phyloP scores from a whole-genome alignment of 2,888 invertebrate species.

The Drosophila peninsularis region DNA sequence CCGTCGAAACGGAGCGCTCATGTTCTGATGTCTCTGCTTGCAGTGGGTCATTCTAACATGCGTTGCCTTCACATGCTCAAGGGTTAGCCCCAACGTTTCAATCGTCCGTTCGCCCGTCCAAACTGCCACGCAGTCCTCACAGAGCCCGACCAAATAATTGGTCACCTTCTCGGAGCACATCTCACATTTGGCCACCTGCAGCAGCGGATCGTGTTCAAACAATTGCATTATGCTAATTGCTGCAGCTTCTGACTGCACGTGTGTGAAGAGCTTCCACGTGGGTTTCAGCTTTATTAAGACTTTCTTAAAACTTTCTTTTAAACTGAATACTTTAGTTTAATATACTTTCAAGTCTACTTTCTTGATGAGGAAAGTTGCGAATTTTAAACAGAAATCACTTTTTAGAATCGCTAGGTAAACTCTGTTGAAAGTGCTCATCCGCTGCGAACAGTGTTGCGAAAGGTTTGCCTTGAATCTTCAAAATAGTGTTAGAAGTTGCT shows the following conservation, averaged over 20 bases:
- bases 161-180: conserved; percentile 42
- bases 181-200: conserved; percentile 45
- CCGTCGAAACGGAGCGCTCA: conserved; percentile 37
- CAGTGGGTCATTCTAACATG: conserved; percentile 27
- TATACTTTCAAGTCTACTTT: neutral
- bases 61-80: conserved; percentile 37
- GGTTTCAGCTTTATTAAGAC: neutral
- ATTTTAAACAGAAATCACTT: too few species aligned
- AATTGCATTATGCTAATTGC: conserved; percentile 31
- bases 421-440: neutral
- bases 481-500: neutral
- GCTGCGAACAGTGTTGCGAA: neutral
- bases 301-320: neutral
- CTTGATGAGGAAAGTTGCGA: neutral
- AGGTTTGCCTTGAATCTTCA: neutral
- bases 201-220: conserved; percentile 17
- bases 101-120: conserved; percentile 34
- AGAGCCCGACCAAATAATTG: conserved; percentile 46
- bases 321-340: neutral
- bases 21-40: neutral
- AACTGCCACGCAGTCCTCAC: conserved; percentile 40
- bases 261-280: neutral
- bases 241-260: neutral
- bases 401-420: neutral
- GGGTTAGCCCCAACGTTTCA: conserved; percentile 11